These are phyloP conservation scores for Nomada fucata DNA, from an alignment of 2,888 invertebrate species.

Conservation along the genomic window DNA sequence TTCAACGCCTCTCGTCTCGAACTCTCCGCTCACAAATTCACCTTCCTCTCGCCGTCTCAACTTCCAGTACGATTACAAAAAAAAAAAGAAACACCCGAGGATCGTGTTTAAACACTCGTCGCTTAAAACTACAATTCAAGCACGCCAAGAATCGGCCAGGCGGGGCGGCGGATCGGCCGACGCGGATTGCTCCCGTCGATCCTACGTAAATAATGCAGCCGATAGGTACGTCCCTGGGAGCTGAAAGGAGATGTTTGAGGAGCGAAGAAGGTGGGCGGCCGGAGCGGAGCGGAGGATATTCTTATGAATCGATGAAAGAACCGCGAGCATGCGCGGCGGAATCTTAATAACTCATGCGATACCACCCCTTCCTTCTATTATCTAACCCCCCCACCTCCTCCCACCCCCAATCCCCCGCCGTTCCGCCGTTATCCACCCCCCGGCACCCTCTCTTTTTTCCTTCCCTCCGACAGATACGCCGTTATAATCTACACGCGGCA, in stretches of 20 bases:
- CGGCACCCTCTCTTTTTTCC: conserved; percentile 36
- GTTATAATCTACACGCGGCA: conserved; percentile 69
- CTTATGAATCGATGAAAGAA: conserved; percentile 83
- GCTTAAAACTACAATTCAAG: neutral
- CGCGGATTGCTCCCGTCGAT: conserved; percentile 22
- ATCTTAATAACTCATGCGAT: conserved; percentile 82
- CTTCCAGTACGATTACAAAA: no score
- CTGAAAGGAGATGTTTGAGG: conserved; percentile 49
- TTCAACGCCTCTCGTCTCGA: no score
- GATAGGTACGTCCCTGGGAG: conserved; percentile 64
- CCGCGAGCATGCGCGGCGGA: conserved; percentile 81
- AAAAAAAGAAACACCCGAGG: no score
- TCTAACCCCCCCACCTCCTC: conserved; percentile 39
- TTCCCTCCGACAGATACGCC: conserved; percentile 63
- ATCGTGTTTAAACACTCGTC: neutral
- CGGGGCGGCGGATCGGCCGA: neutral
- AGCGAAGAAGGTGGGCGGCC: conserved; percentile 60
- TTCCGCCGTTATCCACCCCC: conserved; percentile 66
- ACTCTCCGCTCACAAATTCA: no score
- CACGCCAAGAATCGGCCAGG: neutral
- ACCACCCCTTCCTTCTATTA: conserved; percentile 64
- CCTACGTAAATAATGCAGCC: conserved; percentile 50
- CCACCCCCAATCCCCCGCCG: no score
- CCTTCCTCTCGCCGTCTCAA: no score
- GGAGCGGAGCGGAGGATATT: conserved; percentile 76